Evolutionary conservation across 2,888 invertebrate species (phyloP).

Genomic region (Choreutis nemorana): DNA sequence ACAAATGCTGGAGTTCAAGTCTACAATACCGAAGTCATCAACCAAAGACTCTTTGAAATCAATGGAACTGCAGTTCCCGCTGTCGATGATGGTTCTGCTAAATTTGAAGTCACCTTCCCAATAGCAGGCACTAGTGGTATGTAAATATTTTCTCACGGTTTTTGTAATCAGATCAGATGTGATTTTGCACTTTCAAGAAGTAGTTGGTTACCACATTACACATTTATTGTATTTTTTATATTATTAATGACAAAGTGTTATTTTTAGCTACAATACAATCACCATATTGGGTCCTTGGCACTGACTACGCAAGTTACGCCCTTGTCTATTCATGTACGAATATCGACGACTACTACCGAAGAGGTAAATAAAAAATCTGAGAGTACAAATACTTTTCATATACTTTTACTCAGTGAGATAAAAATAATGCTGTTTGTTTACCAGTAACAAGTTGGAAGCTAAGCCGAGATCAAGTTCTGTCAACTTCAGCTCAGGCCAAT

Average conservation of each 20-base stretch:
- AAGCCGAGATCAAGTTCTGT: constrained; percentile 22
- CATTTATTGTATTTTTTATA: no score
- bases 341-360: constrained; percentile 7
- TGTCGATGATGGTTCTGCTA: not conserved
- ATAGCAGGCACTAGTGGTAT: no score
- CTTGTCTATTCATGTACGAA: constrained; percentile 7
- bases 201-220: no score
- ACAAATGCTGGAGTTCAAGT: not conserved
- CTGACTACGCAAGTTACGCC: not conserved
- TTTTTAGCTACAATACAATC: no score
- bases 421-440: not conserved
- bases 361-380: constrained; percentile 10
- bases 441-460: constrained; percentile 45
- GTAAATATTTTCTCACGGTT: no score
- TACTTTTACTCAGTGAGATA: no score
- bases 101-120: not conserved
- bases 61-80: not conserved
- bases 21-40: not conserved
- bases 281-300: not conserved
- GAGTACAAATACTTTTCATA: no score
- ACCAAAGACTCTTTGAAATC: not conserved
- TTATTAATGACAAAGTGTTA: no score
- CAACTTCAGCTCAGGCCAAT: constrained; percentile 11
- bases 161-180: no score
- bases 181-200: no score